A percentile compares a stretch with the other conserved stretches of the same genome.
These are phyloP conservation scores for Pedionomus torquatus DNA, from an alignment of 2,113 vertebrate genomes.

Conservation along the genomic window DNA sequence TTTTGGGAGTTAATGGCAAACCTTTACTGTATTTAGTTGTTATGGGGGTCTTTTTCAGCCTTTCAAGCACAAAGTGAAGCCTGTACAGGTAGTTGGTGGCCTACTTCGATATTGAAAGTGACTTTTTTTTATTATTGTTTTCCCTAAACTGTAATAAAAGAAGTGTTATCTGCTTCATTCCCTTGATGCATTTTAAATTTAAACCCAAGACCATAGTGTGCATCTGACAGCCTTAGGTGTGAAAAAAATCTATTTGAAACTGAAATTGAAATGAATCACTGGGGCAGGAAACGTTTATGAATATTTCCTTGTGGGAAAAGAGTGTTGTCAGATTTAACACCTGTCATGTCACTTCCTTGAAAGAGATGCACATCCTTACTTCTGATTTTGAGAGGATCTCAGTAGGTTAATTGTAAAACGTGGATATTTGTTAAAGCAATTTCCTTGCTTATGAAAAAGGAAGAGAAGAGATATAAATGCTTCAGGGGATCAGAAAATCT, in stretches of 20 bases:
- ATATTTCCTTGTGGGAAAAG: conserved; percentile 28
- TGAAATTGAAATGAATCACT: conserved; percentile 57
- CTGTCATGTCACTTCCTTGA: background rate
- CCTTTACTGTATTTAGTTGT: background rate
- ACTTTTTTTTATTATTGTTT: conserved; percentile 38
- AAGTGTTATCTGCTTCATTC: conserved; percentile 52
- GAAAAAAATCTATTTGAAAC: conserved; percentile 60
- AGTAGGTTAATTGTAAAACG: background rate
- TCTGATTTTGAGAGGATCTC: conserved; percentile 2
- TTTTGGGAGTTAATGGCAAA: background rate
- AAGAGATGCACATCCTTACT: background rate
- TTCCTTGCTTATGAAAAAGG: background rate
- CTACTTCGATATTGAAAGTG: conserved; percentile 55
- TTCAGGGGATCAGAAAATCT: background rate
- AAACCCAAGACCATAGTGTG: background rate
- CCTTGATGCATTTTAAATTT: conserved; percentile 62
- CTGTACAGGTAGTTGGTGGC: background rate
- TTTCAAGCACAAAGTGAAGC: conserved; percentile 36
- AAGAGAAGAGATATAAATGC: background rate
- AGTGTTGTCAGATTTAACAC: conserved; percentile 55
- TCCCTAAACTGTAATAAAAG: conserved; percentile 59
- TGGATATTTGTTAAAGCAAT: conserved; percentile 2
- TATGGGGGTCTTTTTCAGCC: background rate
- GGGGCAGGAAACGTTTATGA: conserved; percentile 30
- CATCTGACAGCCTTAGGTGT: conserved; percentile 52